A percentile compares a stretch with the other conserved stretches of the same genome.
Conservation (phyloP, 1,140 invertebrate genomes). For the Planococcus citri region DNA sequence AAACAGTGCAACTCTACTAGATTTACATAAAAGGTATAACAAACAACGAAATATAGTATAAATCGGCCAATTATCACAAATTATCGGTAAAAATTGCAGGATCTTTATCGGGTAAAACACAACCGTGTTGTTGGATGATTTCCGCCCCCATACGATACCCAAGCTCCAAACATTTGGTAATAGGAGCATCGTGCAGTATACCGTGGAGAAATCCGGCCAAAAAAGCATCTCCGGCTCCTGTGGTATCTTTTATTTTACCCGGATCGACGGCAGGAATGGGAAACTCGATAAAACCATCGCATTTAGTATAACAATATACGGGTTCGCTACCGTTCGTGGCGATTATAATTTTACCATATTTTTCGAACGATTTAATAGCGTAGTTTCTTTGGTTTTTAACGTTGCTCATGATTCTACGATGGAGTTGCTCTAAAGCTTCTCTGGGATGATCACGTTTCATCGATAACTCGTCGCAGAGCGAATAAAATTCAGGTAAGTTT, state of each 20-base stretch:
- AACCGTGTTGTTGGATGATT: slow-evolving; percentile 24
- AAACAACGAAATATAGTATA: neutral
- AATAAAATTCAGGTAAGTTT: slow-evolving; percentile 21
- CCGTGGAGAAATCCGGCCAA: slow-evolving; percentile 46
- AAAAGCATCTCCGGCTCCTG: slow-evolving; percentile 53
- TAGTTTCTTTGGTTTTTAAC: neutral
- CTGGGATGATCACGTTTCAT: neutral
- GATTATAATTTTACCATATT: slow-evolving; percentile 25
- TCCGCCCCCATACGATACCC: slow-evolving; percentile 16
- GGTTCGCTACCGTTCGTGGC: slow-evolving; percentile 29
- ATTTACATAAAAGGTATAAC: no score
- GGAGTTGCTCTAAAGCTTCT: neutral
- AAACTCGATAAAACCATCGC: slow-evolving; percentile 30
- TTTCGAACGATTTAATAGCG: neutral
- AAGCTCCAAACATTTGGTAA: slow-evolving; percentile 5
- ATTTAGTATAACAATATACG: slow-evolving; percentile 24
- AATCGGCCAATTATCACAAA: neutral
- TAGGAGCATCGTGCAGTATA: slow-evolving; percentile 30
- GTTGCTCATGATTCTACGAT: neutral
- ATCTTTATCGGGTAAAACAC: slow-evolving; percentile 9
- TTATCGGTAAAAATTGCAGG: neutral
- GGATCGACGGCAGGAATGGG: slow-evolving; percentile 33
- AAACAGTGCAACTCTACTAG: no score
- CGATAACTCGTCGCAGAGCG: neutral
- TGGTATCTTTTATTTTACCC: slow-evolving; percentile 43